phyloP scores from a whole-genome alignment of 2,113 vertebrate species.

The Epinephelus cyanopodus region DNA sequence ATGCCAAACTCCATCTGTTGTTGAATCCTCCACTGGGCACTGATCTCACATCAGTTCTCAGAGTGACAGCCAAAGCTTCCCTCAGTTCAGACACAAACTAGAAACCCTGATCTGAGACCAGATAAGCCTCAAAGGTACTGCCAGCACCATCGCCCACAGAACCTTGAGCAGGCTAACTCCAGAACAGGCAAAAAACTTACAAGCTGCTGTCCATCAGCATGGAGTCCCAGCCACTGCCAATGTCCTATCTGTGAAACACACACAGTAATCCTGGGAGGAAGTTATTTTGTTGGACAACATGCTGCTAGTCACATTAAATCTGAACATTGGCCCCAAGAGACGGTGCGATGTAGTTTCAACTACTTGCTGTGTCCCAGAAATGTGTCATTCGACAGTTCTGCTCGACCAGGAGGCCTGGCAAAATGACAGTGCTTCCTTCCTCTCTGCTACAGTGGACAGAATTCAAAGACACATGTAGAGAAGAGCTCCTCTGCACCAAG shows the following conservation, averaged over 20 bases:
- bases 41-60: constrained; percentile 43
- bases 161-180: constrained; percentile 58
- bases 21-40: constrained; percentile 45
- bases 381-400: constrained; percentile 38
- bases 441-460: constrained; percentile 7
- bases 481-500: constrained; percentile 5
- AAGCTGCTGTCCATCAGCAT: constrained; percentile 71
- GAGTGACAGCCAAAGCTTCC: constrained; percentile 55
- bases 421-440: constrained; percentile 22
- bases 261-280: constrained; percentile 35
- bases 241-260: constrained; percentile 14
- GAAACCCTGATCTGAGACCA: constrained; percentile 62
- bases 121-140: constrained; percentile 60
- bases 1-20: constrained; percentile 48
- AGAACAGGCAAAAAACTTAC: constrained; percentile 51
- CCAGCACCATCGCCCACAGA: constrained; percentile 57
- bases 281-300: constrained; percentile 68
- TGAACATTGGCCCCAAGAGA: constrained; percentile 56
- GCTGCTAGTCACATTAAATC: constrained; percentile 65
- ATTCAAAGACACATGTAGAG: constrained; percentile 32
- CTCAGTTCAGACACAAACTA: constrained; percentile 43
- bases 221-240: constrained; percentile 45
- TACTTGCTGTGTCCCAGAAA: constrained; percentile 45
- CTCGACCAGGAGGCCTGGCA: constrained; percentile 39
- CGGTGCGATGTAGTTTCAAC: constrained; percentile 42